phyloP scores from a whole-genome alignment of 92 coral and sea anemone species.

The Umimayanthus chanpuru region DNA sequence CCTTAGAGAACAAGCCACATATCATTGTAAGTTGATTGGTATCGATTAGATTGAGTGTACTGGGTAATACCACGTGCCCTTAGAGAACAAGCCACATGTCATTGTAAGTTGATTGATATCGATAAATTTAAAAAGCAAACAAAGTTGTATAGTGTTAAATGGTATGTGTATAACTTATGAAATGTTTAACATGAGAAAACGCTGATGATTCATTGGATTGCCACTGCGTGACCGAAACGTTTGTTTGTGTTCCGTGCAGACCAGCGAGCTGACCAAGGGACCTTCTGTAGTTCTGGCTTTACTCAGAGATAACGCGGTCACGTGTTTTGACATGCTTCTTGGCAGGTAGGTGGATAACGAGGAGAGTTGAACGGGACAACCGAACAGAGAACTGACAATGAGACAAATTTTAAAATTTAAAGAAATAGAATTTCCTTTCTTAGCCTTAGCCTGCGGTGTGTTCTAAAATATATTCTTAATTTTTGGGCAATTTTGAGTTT shows the following conservation, averaged over 20 bases:
- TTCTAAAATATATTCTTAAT: too few relatives aligned
- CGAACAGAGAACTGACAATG: neutral
- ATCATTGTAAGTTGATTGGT: constrained; percentile 58
- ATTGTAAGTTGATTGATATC: constrained; percentile 56
- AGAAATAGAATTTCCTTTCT: too few relatives aligned
- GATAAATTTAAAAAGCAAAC: neutral
- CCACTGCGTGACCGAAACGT: too few relatives aligned
- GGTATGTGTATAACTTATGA: neutral
- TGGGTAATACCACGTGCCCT: constrained; percentile 27
- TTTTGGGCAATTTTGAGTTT: too few relatives aligned
- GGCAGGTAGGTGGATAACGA: constrained; percentile 66
- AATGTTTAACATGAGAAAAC: neutral
- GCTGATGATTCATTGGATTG: neutral
- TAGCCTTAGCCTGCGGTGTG: too few relatives aligned
- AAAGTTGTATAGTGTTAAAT: neutral
- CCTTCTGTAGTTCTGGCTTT: constrained; percentile 91
- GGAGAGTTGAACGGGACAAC: neutral
- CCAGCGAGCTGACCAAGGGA: constrained; percentile 72
- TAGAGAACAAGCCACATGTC: constrained; percentile 68
- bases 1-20: constrained; percentile 68
- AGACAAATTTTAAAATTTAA: too few relatives aligned
- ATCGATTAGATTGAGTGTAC: neutral
- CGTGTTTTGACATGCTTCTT: constrained; percentile 88
- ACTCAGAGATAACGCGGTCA: constrained; percentile 91
- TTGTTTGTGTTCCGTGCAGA: constrained; percentile 45